Evolutionary conservation across 2,113 vertebrate species (phyloP), one percentile per base, ranked within the genome.

Genomic region (Falcunculus frontatus): DNA sequence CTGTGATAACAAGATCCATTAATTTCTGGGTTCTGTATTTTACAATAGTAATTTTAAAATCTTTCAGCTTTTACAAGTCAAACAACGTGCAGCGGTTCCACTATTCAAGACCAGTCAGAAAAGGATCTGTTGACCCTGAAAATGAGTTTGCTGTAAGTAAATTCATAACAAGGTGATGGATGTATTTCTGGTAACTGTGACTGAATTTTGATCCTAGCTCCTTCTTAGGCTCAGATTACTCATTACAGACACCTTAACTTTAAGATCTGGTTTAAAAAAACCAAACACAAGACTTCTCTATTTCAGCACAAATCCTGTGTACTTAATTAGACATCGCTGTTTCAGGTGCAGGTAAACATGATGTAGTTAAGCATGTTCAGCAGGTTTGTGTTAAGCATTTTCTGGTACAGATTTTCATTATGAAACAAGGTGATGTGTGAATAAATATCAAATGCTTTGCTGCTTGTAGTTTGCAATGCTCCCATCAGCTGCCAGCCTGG

Each of bases 81-180:
- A 99, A 99, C 97, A 99, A 99, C 0, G 99, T 99, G 93, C 99
- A 99, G 53, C 97, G 97, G 23, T 99, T 99, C 87, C 98, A 99
- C 94, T 99, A 99, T 81, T 99, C 99, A 84, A 98, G 99, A 93
- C 99, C 99, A 33, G 98, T 99, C 94, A 98, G 99, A 96, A 99
- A 96, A 97, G 99, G 99, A 62, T 98, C 98, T 2, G 98, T 99
- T 83, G 99, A 99, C 95, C 99, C 99, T 18, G 98, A 99, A 97
- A 99, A 99, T 81, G 99, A 99, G 95, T 99, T 99, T 98, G 98
- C 98, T 57, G 99, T 99, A 97, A 98, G 99, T 98, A 93, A 69
- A 77, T 86, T 21, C 41, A 20, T 4, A 9, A 47, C 18, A 29
- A 39, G 10, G 30, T 46, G 32, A 87, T 35, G 26, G 44, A 27